phyloP scores from a whole-genome alignment of 2,888 invertebrate genomes.

The Darwinula stevensoni region DNA sequence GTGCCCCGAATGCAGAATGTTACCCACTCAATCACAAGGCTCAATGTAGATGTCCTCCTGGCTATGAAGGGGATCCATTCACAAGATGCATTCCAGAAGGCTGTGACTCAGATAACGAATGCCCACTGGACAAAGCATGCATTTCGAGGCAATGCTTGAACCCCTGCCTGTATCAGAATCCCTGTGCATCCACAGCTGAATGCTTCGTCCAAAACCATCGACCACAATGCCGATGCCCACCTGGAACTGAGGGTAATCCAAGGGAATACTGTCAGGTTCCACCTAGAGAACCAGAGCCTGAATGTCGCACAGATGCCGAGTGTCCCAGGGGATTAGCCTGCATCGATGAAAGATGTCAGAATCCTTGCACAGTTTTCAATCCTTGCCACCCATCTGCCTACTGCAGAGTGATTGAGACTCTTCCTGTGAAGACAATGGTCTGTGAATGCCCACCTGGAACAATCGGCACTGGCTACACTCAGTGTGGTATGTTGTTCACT shows the following conservation, averaged over 20 bases:
- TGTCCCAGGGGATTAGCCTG: constrained; percentile 52
- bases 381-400: constrained; percentile 47
- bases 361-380: constrained; percentile 43
- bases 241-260: constrained; percentile 23
- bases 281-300: constrained; percentile 15
- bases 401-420: constrained; percentile 16
- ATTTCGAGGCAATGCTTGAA: constrained; percentile 55
- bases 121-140: constrained; percentile 54
- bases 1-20: constrained; percentile 39
- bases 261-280: constrained; percentile 30
- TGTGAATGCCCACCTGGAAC: constrained; percentile 15
- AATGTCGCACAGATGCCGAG: constrained; percentile 50
- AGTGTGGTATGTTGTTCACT: background rate
- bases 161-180: constrained; percentile 44
- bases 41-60: constrained; percentile 41
- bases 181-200: constrained; percentile 34
- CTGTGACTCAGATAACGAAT: constrained; percentile 58
- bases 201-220: constrained; percentile 16
- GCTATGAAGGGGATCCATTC: constrained; percentile 37
- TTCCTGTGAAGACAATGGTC: constrained; percentile 12
- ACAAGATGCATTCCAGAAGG: constrained; percentile 18
- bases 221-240: constrained; percentile 45
- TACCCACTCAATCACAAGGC: constrained; percentile 33
- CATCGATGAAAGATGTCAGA: constrained; percentile 44
- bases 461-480: constrained; percentile 29